phyloP scores from a whole-genome alignment of 1,140 invertebrate genomes.

The Venustaconcha ellipsiformis region DNA sequence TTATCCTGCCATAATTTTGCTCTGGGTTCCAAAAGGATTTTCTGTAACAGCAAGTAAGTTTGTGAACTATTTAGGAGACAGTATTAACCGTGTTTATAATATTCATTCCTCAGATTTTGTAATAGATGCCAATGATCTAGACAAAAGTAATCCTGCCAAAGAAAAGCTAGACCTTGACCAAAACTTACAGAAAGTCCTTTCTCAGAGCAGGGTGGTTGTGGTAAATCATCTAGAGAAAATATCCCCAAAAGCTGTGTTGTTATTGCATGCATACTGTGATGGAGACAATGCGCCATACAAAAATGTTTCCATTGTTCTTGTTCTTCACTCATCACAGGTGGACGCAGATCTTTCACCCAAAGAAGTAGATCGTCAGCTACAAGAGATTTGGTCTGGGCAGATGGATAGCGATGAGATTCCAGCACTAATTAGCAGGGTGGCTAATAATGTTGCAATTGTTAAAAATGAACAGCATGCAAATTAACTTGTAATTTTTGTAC shows the following conservation, averaged over 20 bases:
- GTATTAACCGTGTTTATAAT: slow-evolving; percentile 29
- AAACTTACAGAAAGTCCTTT: slow-evolving; percentile 26
- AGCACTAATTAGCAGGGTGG: slow-evolving; percentile 49
- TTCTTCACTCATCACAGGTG: slow-evolving; percentile 24
- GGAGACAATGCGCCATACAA: slow-evolving; percentile 61
- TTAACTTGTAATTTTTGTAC: slow-evolving; percentile 8
- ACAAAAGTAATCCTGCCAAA: slow-evolving; percentile 4
- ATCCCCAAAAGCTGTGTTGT: slow-evolving; percentile 38
- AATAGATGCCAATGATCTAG: slow-evolving; percentile 25
- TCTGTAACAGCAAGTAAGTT: slow-evolving; percentile 27
- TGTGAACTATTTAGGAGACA: slow-evolving; percentile 18
- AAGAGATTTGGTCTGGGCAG: slow-evolving; percentile 36
- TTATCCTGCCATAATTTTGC: slow-evolving; percentile 44
- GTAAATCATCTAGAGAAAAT: slow-evolving; percentile 52
- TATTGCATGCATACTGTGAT: slow-evolving; percentile 60
- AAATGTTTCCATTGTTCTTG: slow-evolving; percentile 44
- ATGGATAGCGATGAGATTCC: slow-evolving; percentile 52
- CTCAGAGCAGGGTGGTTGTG: slow-evolving; percentile 31
- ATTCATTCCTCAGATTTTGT: neutral
- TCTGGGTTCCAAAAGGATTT: slow-evolving; percentile 28
- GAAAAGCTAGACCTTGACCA: slow-evolving; percentile 45
- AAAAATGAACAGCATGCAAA: slow-evolving; percentile 16
- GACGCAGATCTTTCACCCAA: neutral
- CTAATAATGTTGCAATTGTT: slow-evolving; percentile 52
- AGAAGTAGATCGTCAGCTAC: slow-evolving; percentile 29